phyloP scores from a whole-genome alignment of 1,140 invertebrate genomes.

The Proales similis region DNA sequence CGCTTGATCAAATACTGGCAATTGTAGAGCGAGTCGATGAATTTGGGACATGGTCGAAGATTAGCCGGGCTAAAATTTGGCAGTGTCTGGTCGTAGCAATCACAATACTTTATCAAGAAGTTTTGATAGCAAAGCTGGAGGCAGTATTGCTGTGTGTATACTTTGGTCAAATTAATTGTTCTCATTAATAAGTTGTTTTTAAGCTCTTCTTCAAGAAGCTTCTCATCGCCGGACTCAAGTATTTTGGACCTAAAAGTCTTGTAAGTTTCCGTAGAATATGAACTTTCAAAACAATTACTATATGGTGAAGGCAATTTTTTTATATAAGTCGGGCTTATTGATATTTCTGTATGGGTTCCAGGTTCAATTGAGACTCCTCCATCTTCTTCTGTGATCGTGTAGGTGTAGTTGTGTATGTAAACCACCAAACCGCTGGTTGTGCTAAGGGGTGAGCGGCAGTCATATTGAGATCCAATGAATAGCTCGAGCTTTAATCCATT shows the following conservation, averaged over 20 bases:
- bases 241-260: too few relatives aligned
- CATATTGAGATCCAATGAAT: not conserved
- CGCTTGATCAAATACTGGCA: constrained; percentile 30
- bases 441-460: not conserved
- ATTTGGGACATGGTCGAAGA: constrained; percentile 10
- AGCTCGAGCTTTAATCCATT: constrained; percentile 16
- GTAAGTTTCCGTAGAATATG: too few relatives aligned
- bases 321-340: not conserved
- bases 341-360: constrained; percentile 11
- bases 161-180: not conserved
- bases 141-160: constrained; percentile 26
- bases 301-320: constrained; percentile 10
- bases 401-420: constrained; percentile 6
- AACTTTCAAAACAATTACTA: constrained; percentile 5
- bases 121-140: constrained; percentile 21
- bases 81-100: constrained; percentile 12
- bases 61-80: not conserved
- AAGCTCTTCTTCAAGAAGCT: not conserved
- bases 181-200: too few relatives aligned
- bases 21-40: constrained; percentile 30
- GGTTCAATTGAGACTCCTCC: constrained; percentile 4
- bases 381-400: constrained; percentile 25
- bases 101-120: constrained; percentile 21
- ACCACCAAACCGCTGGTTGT: constrained; percentile 12
- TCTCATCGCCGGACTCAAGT: not conserved